A percentile compares a stretch with the other conserved stretches of the same genome.
These are phyloP conservation scores for Acipenser oxyrinchus DNA, from an alignment of 2,797 vertebrate species.

Conservation along the genomic window DNA sequence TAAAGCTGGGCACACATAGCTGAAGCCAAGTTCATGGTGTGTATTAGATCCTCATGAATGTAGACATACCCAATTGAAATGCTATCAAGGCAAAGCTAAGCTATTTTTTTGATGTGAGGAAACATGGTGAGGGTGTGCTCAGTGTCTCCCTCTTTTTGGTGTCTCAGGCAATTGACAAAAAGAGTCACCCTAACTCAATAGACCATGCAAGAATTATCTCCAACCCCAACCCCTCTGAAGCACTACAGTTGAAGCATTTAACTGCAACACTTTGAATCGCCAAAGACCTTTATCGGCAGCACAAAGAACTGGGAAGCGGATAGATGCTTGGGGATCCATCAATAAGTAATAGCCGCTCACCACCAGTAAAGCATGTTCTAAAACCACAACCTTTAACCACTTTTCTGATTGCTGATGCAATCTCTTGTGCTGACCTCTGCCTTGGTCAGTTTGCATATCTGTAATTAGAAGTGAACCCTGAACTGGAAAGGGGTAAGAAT, in stretches of 20 bases:
- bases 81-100: too few relatives aligned
- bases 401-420: neutral
- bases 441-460: too few relatives aligned
- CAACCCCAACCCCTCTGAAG: neutral
- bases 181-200: conserved; percentile 13
- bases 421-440: neutral
- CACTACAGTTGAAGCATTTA: neutral
- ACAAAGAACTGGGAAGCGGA: neutral
- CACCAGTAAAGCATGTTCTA: neutral
- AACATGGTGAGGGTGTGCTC: too few relatives aligned
- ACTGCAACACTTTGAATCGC: neutral
- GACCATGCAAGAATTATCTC: conserved; percentile 7
- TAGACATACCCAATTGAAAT: too few relatives aligned
- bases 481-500: too few relatives aligned
- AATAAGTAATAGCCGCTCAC: neutral
- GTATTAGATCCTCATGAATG: too few relatives aligned
- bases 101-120: too few relatives aligned
- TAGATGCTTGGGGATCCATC: neutral
- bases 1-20: too few relatives aligned
- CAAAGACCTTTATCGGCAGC: neutral
- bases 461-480: too few relatives aligned
- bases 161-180: too few relatives aligned
- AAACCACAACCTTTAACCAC: neutral
- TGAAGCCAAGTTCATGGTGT: too few relatives aligned
- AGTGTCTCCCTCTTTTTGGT: too few relatives aligned